Evolutionary conservation across 2,888 invertebrate species (phyloP).

Genomic region (Microplitis manilae): DNA sequence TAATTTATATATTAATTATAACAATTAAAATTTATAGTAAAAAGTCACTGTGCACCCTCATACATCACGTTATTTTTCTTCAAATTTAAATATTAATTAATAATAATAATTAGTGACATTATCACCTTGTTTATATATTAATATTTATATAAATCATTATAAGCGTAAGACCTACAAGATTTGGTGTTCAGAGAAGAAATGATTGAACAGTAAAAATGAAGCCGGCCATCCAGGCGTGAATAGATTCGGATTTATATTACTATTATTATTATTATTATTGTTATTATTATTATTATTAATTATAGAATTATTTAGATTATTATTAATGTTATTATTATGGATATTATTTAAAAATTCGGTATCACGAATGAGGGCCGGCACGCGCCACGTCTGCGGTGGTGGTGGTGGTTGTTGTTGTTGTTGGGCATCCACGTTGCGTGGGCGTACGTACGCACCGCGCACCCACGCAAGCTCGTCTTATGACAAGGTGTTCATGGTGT

Average conservation of each 20-base stretch:
- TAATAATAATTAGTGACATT: not conserved
- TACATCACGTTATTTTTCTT: conserved; percentile 18
- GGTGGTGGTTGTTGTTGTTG: conserved; percentile 58
- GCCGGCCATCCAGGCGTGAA: conserved; percentile 39
- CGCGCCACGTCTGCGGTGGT: conserved; percentile 53
- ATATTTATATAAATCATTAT: conserved; percentile 30
- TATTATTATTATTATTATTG: not conserved
- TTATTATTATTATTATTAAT: conserved; percentile 5
- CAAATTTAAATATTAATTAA: too few relatives aligned
- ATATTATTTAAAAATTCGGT: conserved; percentile 24
- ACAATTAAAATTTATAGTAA: conserved; percentile 8
- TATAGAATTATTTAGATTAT: not conserved
- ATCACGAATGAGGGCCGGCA: conserved; percentile 43
- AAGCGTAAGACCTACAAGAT: conserved; percentile 64
- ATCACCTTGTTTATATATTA: conserved; percentile 18
- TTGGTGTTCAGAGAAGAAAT: conserved; percentile 64
- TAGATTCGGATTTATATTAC: conserved; percentile 16
- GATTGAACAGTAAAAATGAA: conserved; percentile 50
- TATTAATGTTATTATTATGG: not conserved
- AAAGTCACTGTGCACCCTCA: conserved; percentile 8
- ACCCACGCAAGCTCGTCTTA: conserved; percentile 69
- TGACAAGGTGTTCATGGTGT: conserved; percentile 74
- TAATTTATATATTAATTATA: not conserved
- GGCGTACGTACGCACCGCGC: conserved; percentile 57
- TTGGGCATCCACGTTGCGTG: conserved; percentile 51